Evolutionary conservation across 1,140 invertebrate species (phyloP).

Genomic region (Hyposmocoma kahamanoa): DNA sequence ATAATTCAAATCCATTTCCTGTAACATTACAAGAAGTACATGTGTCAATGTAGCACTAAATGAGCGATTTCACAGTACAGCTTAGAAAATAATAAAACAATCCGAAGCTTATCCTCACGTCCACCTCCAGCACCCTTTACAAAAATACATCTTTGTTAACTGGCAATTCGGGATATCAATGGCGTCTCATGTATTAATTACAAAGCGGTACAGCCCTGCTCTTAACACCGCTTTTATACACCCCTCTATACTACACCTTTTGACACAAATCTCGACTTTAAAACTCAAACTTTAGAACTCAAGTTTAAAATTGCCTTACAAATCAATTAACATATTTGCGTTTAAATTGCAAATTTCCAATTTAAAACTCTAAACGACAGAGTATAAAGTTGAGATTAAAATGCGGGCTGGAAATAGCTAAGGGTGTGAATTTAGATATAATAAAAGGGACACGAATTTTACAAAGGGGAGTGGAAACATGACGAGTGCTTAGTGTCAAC

Average conservation of each 20-base stretch:
- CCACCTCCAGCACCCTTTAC: slow-evolving; percentile 7
- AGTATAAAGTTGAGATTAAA: slow-evolving; percentile 13
- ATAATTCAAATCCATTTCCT: no score
- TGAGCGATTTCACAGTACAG: not conserved
- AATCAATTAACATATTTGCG: slow-evolving; percentile 30
- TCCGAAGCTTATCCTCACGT: no score
- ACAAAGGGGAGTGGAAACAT: slow-evolving; percentile 55
- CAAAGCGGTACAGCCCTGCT: slow-evolving; percentile 48
- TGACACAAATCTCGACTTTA: slow-evolving; percentile 18
- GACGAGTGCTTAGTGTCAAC: slow-evolving; percentile 59
- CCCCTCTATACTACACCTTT: slow-evolving; percentile 32
- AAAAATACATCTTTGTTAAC: slow-evolving; percentile 23
- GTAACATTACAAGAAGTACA: no score
- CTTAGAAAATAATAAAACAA: no score
- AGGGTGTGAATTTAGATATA: slow-evolving; percentile 69
- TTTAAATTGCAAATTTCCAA: not conserved
- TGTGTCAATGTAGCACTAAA: not conserved
- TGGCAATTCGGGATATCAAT: slow-evolving; percentile 60
- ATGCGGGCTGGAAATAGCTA: slow-evolving; percentile 21
- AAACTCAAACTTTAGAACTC: not conserved
- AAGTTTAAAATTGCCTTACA: slow-evolving; percentile 20
- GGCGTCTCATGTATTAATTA: slow-evolving; percentile 62
- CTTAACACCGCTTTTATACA: slow-evolving; percentile 50
- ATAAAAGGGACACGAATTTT: slow-evolving; percentile 53
- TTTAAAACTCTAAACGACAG: slow-evolving; percentile 16